phyloP scores from a whole-genome alignment of 2,113 vertebrate species.

The Scophthalmus maximus region DNA sequence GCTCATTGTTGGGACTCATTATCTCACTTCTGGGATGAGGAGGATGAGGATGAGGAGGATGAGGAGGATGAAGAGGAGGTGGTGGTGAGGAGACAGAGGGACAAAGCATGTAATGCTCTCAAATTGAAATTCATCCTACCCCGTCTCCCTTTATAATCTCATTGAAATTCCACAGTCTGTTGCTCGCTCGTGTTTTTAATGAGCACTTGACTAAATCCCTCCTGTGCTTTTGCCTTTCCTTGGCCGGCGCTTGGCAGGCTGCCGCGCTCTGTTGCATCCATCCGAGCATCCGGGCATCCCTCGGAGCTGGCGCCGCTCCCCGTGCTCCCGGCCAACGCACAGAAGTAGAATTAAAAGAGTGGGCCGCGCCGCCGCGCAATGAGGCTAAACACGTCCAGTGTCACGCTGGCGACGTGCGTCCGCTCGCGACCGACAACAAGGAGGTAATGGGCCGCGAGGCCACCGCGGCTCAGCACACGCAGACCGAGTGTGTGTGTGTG shows the following conservation, averaged over 20 bases:
- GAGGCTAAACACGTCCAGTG: slow-evolving; percentile 40
- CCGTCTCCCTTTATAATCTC: slow-evolving; percentile 60
- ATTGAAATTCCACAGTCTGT: slow-evolving; percentile 72
- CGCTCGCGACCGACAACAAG: neutral
- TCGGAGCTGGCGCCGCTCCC: slow-evolving; percentile 35
- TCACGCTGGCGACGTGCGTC: slow-evolving; percentile 12
- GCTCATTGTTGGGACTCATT: slow-evolving; percentile 62
- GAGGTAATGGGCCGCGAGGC: slow-evolving; percentile 23
- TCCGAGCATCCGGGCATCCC: slow-evolving; percentile 38
- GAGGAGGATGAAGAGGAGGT: neutral
- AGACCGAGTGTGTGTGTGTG: too few species aligned
- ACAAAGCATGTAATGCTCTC: slow-evolving; percentile 58
- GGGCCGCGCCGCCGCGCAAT: slow-evolving; percentile 26
- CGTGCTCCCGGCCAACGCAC: slow-evolving; percentile 32
- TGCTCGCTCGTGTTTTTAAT: slow-evolving; percentile 71
- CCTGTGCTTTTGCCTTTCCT: slow-evolving; percentile 55
- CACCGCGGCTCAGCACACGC: too few species aligned
- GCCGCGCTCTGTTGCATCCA: slow-evolving; percentile 48
- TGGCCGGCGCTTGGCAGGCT: slow-evolving; percentile 51
- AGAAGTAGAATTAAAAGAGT: slow-evolving; percentile 55
- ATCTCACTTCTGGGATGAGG: slow-evolving; percentile 62
- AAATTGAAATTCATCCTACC: slow-evolving; percentile 72
- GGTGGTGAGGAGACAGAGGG: neutral
- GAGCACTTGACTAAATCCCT: slow-evolving; percentile 69
- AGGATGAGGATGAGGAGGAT: neutral